These are phyloP conservation scores for Meleagris gallopavo DNA, from an alignment of 2,113 vertebrate species.

Conservation along the genomic window DNA sequence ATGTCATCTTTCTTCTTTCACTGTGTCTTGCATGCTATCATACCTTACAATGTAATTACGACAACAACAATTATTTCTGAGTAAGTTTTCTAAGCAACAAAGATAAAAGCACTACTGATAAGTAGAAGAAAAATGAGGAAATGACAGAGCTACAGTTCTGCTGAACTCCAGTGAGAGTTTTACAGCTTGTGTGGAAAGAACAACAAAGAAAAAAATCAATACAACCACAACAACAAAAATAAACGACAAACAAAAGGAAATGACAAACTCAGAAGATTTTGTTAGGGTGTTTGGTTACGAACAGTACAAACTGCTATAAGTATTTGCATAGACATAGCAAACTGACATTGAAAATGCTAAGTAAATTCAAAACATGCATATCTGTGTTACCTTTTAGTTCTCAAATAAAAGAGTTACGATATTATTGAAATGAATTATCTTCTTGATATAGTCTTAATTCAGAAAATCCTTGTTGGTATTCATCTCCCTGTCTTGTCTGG, in stretches of 20 bases:
- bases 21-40: not conserved
- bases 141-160: not conserved
- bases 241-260: not conserved
- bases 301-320: not conserved
- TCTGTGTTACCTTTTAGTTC: slow-evolving; percentile 78
- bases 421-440: slow-evolving; percentile 20
- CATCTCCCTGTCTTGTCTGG: slow-evolving; percentile 69
- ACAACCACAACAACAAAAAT: not conserved
- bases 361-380: slow-evolving; percentile 63
- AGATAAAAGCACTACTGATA: not conserved
- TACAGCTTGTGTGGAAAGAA: not conserved
- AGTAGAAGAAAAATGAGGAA: slow-evolving; percentile 12
- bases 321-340: not conserved
- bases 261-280: not conserved
- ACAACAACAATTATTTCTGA: not conserved
- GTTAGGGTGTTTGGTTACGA: not conserved
- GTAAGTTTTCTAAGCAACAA: slow-evolving; percentile 15
- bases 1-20: not conserved
- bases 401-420: slow-evolving; percentile 20
- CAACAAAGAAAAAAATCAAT: not conserved
- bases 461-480: slow-evolving; percentile 65
- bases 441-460: slow-evolving; percentile 63
- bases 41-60: not conserved
- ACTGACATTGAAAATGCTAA: not conserved
- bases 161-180: not conserved